Evolutionary conservation across 2,888 invertebrate species (phyloP), one percentile per base, ranked within the genome.

Genomic region (Orthonevra nobilis): DNA sequence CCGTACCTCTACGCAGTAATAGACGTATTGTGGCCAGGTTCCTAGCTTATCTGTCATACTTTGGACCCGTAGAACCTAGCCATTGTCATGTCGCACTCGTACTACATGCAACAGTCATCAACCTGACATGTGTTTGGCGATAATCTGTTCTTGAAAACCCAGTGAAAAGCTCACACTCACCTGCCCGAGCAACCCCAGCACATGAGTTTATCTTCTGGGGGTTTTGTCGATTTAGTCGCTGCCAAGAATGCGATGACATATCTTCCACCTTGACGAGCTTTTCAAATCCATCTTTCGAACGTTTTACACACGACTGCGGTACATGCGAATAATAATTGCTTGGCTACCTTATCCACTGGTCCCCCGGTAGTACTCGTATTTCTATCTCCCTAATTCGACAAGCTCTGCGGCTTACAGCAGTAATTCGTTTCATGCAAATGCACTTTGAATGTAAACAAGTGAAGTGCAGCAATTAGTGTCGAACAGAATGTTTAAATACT

Each of bases 221-320:
- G 6, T 56, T 48, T 64, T 42, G 2, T 36, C 34, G 7, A 34
- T 54, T 26, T 32, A 32, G 5, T 48, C 26, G 23, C 38, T 26
- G 46, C 46, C 32, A 54, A 56, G 46, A 72, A 44, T 56, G 4
- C 19, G 56, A 48, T 64, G 72, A 72, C 46, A 54, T 36, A 44
- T 56, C 17, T 54, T 54, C 9, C 36, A 70, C 63, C 52, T 63
- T 70, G 54, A 36, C 23, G 34, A 52, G 44, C 38, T 46, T 54
- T 44, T 20, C 15, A 63, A 23, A 30, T 63, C 15, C 44, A 54
- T 60, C 32, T 9, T 32, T 9, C 30, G n/a, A n/a, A n/a, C n/a
- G n/a, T n/a, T n/a, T n/a, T n/a, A n/a, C n/a, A n/a, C n/a, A n/a
- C n/a, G n/a, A n/a, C n/a, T n/a, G n/a, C n/a, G n/a, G n/a, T n/a